Evolutionary conservation across 2,888 invertebrate genomes (phyloP).

Genomic region (Byasa hedistus): DNA sequence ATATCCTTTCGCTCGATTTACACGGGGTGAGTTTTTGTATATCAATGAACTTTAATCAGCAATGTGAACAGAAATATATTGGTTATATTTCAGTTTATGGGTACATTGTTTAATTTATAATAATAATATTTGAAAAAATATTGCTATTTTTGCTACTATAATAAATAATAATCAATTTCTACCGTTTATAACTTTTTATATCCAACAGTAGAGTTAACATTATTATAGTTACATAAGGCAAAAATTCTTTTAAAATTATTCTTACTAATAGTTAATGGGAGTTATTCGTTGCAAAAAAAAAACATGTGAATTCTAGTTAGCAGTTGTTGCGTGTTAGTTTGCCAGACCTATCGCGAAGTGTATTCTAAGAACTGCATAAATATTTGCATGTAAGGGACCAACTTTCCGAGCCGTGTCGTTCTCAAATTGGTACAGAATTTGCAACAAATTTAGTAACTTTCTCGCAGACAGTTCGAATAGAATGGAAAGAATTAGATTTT

Average conservation of each 20-base stretch:
- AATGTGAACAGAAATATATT: too few relatives aligned
- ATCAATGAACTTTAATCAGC: too few relatives aligned
- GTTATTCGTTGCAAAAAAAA: conserved; percentile 29
- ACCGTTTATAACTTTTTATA: not conserved
- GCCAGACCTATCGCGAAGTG: conserved; percentile 45
- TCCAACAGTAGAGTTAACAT: not conserved
- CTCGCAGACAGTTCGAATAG: conserved; percentile 5
- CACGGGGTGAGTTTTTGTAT: too few relatives aligned
- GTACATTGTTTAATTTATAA: too few relatives aligned
- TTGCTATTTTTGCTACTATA: too few relatives aligned
- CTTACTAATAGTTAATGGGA: conserved; percentile 13
- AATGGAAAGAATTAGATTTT: too few relatives aligned
- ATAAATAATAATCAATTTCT: too few relatives aligned
- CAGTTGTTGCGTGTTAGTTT: conserved; percentile 44
- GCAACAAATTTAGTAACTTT: conserved; percentile 29
- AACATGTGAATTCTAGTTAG: conserved; percentile 39
- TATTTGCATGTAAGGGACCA: conserved; percentile 45
- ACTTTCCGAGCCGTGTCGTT: conserved; percentile 40
- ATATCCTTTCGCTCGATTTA: too few relatives aligned
- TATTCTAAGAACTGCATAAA: conserved; percentile 46
- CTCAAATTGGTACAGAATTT: conserved; percentile 38
- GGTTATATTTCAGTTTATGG: too few relatives aligned
- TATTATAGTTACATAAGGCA: not conserved
- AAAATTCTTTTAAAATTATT: not conserved
- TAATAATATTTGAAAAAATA: too few relatives aligned